phyloP scores from a whole-genome alignment of 2,113 vertebrate species.

The Miniopterus natalensis region DNA sequence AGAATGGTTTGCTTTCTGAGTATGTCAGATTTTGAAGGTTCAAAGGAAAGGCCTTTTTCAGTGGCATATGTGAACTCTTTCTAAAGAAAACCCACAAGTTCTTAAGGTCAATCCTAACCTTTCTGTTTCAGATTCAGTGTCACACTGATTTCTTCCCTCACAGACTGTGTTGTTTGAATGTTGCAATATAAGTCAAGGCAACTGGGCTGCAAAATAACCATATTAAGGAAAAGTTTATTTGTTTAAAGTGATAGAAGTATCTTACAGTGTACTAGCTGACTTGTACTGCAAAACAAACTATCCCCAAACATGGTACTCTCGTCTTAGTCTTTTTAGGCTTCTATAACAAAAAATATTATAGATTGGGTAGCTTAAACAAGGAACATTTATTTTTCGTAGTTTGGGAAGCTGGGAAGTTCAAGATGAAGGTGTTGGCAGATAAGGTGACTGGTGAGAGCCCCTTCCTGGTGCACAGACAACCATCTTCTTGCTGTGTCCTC shows the following conservation, averaged over 20 bases:
- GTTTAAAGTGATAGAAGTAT: neutral
- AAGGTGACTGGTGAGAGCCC: neutral
- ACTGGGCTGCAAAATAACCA: neutral
- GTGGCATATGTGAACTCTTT: slow-evolving; percentile 65
- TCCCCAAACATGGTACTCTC: neutral
- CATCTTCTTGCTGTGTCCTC: neutral
- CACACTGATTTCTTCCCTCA: neutral
- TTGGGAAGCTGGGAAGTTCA: neutral
- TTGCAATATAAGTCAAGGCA: neutral
- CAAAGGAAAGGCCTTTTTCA: slow-evolving; percentile 67
- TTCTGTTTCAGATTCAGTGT: neutral
- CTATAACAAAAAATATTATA: neutral
- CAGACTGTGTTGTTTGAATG: neutral
- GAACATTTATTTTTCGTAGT: neutral
- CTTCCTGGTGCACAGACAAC: neutral
- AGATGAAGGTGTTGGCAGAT: neutral
- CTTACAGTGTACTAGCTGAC: neutral
- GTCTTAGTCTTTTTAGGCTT: neutral
- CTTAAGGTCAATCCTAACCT: neutral
- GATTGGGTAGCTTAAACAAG: neutral
- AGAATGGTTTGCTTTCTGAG: slow-evolving; percentile 82
- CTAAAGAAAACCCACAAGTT: neutral
- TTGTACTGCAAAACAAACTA: neutral
- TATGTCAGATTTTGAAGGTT: slow-evolving; percentile 77
- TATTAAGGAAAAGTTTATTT: neutral